These are phyloP conservation scores for Stylophora pistillata DNA, from an alignment of 64 coral and sea anemone species.

Conservation along the genomic window DNA sequence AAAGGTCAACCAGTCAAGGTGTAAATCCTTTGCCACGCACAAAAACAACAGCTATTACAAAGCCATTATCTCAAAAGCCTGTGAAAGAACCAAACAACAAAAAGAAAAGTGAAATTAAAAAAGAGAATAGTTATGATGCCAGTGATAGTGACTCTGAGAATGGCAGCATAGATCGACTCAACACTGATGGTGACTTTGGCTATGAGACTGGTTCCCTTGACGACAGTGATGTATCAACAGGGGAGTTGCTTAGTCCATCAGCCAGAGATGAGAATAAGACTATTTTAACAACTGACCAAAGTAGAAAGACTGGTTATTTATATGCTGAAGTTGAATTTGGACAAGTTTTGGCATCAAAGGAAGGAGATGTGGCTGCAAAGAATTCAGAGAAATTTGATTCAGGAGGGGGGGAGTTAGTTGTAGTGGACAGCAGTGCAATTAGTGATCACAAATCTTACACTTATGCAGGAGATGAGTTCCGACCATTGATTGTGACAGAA, in stretches of 20 bases:
- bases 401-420: not conserved
- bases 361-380: constrained; percentile 16
- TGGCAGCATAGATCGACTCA: constrained; percentile 62
- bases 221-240: constrained; percentile 78
- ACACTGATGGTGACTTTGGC: constrained; percentile 80
- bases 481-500: constrained; percentile 72
- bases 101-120: constrained; percentile 48
- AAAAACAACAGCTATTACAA: not conserved
- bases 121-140: constrained; percentile 90
- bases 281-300: constrained; percentile 22
- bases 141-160: constrained; percentile 87
- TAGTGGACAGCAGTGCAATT: not conserved
- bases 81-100: not conserved
- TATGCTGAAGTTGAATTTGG: constrained; percentile 61
- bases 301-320: constrained; percentile 18
- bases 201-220: constrained; percentile 91
- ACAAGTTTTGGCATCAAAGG: not conserved
- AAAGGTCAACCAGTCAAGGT: not conserved
- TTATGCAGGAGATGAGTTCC: constrained; percentile 81
- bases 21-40: constrained; percentile 6
- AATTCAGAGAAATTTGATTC: not conserved
- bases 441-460: constrained; percentile 54
- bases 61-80: constrained; percentile 6
- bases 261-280: constrained; percentile 77
- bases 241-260: constrained; percentile 77